Evolutionary conservation across 2,888 invertebrate species (phyloP).

Genomic region (Ochropleura leucogaster): DNA sequence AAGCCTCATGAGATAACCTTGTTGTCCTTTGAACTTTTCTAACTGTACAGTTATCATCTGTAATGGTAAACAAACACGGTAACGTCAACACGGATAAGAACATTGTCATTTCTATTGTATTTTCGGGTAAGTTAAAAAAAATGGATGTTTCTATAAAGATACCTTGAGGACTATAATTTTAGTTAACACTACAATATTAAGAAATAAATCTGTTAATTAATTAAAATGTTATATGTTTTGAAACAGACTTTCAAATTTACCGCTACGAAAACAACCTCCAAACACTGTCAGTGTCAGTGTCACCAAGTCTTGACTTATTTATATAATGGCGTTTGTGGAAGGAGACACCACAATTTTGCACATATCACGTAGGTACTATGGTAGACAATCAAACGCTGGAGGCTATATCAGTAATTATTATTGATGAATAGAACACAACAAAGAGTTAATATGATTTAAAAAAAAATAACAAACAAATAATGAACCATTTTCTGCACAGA

Average conservation of each 20-base stretch:
- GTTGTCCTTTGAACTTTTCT: slow-evolving; percentile 58
- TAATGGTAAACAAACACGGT: slow-evolving; percentile 20
- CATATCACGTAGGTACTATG: no score
- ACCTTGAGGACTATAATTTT: not conserved
- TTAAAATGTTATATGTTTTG: not conserved
- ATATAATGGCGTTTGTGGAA: no score
- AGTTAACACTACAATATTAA: not conserved
- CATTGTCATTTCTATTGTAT: not conserved
- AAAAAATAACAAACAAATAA: no score
- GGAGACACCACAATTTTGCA: no score
- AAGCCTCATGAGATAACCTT: slow-evolving; percentile 58
- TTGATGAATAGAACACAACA: no score
- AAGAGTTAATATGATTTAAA: no score
- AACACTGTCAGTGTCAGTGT: slow-evolving; percentile 1
- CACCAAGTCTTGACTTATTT: no score
- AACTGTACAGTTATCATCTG: slow-evolving; percentile 5
- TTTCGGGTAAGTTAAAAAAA: not conserved
- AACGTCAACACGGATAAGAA: slow-evolving; percentile 13
- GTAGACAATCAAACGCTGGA: no score
- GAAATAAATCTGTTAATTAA: not conserved
- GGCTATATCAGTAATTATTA: no score
- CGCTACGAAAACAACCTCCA: slow-evolving; percentile 9
- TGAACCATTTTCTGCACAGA: no score
- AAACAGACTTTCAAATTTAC: slow-evolving; percentile 26
- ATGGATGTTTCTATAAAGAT: not conserved